Conservation (phyloP, 1,140 invertebrate species). For the Chironomus striatipennis region DNA sequence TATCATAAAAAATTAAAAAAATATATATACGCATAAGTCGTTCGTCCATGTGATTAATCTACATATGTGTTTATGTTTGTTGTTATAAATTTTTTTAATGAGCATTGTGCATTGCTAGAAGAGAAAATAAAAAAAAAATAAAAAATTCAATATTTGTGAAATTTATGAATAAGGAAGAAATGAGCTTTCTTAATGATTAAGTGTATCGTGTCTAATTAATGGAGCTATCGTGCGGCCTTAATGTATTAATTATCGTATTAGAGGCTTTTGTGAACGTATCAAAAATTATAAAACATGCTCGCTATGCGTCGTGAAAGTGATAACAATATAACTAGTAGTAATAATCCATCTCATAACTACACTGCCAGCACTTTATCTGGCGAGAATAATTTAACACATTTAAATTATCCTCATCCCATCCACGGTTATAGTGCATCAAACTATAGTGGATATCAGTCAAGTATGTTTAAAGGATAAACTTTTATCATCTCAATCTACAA, state of each 20-base stretch:
- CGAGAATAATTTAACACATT: constrained; percentile 25
- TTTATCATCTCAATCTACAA: no score
- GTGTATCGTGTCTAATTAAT: not conserved
- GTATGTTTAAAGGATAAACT: no score
- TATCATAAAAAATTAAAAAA: no score
- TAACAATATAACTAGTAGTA: constrained; percentile 28
- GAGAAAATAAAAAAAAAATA: no score
- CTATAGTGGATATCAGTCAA: not conserved
- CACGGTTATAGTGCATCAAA: constrained; percentile 5
- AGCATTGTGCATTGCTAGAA: no score
- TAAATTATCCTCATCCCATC: constrained; percentile 18
- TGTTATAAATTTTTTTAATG: no score
- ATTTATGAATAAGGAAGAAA: no score
- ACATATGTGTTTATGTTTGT: no score
- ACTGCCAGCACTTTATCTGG: not conserved
- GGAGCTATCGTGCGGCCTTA: not conserved
- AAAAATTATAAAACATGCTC: constrained; percentile 38
- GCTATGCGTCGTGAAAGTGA: constrained; percentile 42
- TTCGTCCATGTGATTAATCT: no score
- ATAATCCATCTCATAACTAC: constrained; percentile 28
- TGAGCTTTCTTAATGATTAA: not conserved
- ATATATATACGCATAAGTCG: no score
- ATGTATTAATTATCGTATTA: not conserved
- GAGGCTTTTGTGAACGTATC: constrained; percentile 16
- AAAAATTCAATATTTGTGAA: no score